These are phyloP conservation scores for Noctilio leporinus DNA, from an alignment of 2,113 vertebrate species.

Conservation along the genomic window DNA sequence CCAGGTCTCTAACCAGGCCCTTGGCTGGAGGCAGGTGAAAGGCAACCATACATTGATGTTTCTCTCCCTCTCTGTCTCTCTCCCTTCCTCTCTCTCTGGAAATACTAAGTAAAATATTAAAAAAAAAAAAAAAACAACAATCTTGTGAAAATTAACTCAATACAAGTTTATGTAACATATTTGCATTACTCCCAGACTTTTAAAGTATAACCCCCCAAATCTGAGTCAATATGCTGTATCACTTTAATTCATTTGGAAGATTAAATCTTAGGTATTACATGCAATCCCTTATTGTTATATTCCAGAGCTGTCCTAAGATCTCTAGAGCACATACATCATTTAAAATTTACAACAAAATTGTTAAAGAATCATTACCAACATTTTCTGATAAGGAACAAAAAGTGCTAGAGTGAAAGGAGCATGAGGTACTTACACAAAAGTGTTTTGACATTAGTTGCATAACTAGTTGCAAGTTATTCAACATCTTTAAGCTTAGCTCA, in stretches of 20 bases:
- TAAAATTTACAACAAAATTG: background rate
- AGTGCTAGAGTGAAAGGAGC: background rate
- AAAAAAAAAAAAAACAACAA: background rate
- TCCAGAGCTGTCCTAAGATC: background rate
- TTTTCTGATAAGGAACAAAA: background rate
- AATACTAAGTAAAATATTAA: too few relatives aligned
- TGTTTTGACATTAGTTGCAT: background rate
- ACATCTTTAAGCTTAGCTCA: background rate
- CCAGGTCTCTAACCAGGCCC: too few relatives aligned
- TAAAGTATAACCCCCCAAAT: background rate
- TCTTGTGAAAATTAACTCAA: background rate
- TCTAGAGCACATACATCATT: background rate
- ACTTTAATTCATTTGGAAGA: background rate
- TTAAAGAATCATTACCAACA: background rate
- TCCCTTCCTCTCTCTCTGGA: too few relatives aligned
- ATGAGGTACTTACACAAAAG: background rate
- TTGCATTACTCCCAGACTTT: background rate
- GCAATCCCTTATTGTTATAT: background rate
- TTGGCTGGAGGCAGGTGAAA: too few relatives aligned
- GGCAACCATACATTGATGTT: too few relatives aligned
- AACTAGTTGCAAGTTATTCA: background rate
- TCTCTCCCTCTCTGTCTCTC: too few relatives aligned
- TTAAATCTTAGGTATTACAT: background rate
- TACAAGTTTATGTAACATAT: background rate
- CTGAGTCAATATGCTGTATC: accelerated